These are phyloP conservation scores for Microctonus brassicae DNA, from an alignment of 2,888 invertebrate genomes.

Conservation along the genomic window DNA sequence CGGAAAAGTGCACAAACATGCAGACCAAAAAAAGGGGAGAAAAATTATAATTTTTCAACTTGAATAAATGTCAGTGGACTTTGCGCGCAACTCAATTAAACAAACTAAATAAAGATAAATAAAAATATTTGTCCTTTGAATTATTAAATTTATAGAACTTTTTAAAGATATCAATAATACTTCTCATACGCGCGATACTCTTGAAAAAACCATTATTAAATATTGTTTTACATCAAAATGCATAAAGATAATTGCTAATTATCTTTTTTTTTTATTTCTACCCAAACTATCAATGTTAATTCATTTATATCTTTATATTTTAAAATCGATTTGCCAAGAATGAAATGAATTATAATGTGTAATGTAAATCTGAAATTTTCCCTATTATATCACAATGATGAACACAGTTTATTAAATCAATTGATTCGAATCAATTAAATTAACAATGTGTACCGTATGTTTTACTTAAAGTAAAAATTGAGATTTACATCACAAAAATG, in stretches of 20 bases:
- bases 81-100: background rate
- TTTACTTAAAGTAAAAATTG: background rate
- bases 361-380: background rate
- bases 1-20: background rate
- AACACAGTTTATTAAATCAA: constrained; percentile 22
- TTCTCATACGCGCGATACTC: background rate
- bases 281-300: background rate
- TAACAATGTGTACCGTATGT: background rate
- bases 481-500: background rate
- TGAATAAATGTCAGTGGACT: background rate
- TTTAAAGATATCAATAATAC: background rate
- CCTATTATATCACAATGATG: constrained; percentile 10
- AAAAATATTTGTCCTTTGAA: background rate
- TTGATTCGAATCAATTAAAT: background rate
- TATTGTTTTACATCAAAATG: background rate
- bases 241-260: background rate
- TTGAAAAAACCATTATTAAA: background rate
- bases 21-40: background rate
- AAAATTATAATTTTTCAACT: background rate
- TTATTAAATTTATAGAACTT: background rate
- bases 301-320: background rate
- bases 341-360: too few species aligned
- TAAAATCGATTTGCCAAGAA: background rate
- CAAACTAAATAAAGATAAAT: background rate
- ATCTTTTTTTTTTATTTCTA: background rate